Base-by-base conservation (phyloP, 2,888 invertebrate species). In the Campopleginae sp. region DNA sequence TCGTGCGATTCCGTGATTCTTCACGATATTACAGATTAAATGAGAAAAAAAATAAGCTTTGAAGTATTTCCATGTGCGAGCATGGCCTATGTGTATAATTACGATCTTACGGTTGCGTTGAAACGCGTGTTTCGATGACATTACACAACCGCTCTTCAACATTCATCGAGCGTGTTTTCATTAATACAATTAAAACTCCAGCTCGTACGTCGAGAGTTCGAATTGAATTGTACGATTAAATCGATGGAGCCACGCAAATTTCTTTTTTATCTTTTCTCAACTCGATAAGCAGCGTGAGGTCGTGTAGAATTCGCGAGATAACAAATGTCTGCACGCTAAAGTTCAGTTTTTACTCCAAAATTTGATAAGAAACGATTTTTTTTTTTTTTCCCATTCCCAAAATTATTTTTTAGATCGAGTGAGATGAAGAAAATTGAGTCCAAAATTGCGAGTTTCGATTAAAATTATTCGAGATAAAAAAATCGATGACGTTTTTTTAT, bases 171-270 rank as follows among this genome's bases (percentile, higher is more conserved):
- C 61, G n/a, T 2, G 7, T 46, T 61, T 63, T 61, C 68, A 71
- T 79, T 79, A 71, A 58, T 71, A 79, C 71, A 63, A 71, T 79
- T 17, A 71, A 71, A 79, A 79, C 46, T 71, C 51, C 48, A 48
- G n/a, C 27, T 54, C 33, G 70, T 31, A 51, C 27, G 27, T 12
- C 19, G 38, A 14, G 66, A 14, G 17, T 27, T 58, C 14, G 14
- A 58, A 68, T 65, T 51, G 71, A 48, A 79, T 46, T 14, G 63
- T n/a, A 71, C 27, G 58, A 58, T 58, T 27, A 58, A 58, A 58
- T 58, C 58, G 58, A 27, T 10, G 12, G 27, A 58, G 58, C 54
- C 0, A 27, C 23, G 54, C 27, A 5, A 58, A 58, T 10, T 23
- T 8, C 23, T 54, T 10, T 58, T 23, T 1, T 27, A 14, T 58